These are phyloP conservation scores for Labrus mixtus DNA, from an alignment of 2,113 vertebrate species.

Conservation along the genomic window DNA sequence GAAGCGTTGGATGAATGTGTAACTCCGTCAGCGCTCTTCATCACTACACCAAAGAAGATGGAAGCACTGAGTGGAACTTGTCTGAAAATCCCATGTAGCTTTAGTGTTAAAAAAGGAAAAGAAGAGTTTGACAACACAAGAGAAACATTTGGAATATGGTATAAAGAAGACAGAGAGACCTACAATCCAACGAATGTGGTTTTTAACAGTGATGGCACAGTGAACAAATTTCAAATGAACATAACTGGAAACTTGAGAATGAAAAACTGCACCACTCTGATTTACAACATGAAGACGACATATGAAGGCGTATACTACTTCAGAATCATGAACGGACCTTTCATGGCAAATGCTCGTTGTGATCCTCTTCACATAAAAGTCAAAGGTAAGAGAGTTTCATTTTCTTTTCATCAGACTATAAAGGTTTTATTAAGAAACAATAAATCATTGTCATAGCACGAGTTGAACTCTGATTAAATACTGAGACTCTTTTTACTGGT, in stretches of 20 bases:
- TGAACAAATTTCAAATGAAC: neutral
- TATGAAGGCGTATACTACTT: slow-evolving; percentile 52
- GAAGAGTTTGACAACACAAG: rapidly evolving
- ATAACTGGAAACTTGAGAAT: slow-evolving; percentile 56
- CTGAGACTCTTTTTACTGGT: too few relatives aligned
- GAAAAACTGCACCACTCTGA: slow-evolving; percentile 67
- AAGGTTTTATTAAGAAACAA: too few relatives aligned
- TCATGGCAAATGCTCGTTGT: rapidly evolving
- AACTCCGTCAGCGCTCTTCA: rapidly evolving
- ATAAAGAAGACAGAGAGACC: neutral
- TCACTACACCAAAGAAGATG: slow-evolving; percentile 3
- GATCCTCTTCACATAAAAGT: slow-evolving; percentile 34
- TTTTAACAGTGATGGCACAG: neutral
- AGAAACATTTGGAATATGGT: slow-evolving; percentile 21
- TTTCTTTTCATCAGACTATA: too few relatives aligned
- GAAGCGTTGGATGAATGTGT: neutral
- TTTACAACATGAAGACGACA: neutral
- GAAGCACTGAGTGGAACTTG: slow-evolving; percentile 61
- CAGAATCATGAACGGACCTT: neutral
- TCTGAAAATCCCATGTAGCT: slow-evolving; percentile 65
- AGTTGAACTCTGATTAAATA: too few relatives aligned
- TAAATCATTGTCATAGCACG: too few relatives aligned
- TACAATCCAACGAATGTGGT: neutral
- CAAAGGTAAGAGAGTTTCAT: slow-evolving; percentile 37
- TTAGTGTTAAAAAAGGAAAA: neutral